Percentiles rank a stretch among this genome's conserved stretches.
Evolutionary conservation across 1,140 invertebrate genomes (phyloP).

Genomic region (Philaenus spumarius): DNA sequence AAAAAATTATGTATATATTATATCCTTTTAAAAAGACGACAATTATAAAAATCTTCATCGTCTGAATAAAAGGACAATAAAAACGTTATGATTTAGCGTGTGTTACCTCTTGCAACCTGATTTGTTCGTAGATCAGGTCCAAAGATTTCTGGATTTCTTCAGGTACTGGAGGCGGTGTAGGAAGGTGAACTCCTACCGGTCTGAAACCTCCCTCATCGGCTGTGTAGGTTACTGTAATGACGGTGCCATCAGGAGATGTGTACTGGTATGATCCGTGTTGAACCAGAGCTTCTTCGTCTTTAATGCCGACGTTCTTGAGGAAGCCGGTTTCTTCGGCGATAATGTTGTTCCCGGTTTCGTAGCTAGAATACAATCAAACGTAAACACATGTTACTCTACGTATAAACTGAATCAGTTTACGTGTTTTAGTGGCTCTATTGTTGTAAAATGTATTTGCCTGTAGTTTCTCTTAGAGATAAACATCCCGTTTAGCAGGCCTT

Average conservation of each 20-base stretch:
- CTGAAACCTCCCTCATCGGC: slow-evolving; percentile 82
- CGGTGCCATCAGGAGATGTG: slow-evolving; percentile 43
- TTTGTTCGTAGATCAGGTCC: slow-evolving; percentile 40
- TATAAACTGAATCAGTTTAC: too few relatives aligned
- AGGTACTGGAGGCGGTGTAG: slow-evolving; percentile 75
- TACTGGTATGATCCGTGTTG: slow-evolving; percentile 73
- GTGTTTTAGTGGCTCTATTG: too few relatives aligned
- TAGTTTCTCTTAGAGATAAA: too few relatives aligned
- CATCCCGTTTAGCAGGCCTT: too few relatives aligned
- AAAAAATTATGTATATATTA: too few relatives aligned
- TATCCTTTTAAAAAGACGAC: too few relatives aligned
- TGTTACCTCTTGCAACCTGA: slow-evolving; percentile 22
- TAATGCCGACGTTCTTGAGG: slow-evolving; percentile 61
- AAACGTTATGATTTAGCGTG: slow-evolving; percentile 33
- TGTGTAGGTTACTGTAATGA: slow-evolving; percentile 68
- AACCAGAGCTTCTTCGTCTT: slow-evolving; percentile 57
- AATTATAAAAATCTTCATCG: too few relatives aligned
- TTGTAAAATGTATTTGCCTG: too few relatives aligned
- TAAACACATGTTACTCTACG: slow-evolving; percentile 10
- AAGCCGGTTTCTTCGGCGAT: slow-evolving; percentile 72
- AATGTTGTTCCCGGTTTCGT: slow-evolving; percentile 82
- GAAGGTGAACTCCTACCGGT: slow-evolving; percentile 71
- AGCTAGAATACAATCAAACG: slow-evolving; percentile 55
- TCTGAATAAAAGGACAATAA: too few relatives aligned
- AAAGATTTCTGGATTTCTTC: slow-evolving; percentile 75